A percentile compares a stretch with the other conserved stretches of the same genome.
These are phyloP conservation scores for Copidosoma floridanum DNA, from an alignment of 1,140 invertebrate species.

Conservation along the genomic window DNA sequence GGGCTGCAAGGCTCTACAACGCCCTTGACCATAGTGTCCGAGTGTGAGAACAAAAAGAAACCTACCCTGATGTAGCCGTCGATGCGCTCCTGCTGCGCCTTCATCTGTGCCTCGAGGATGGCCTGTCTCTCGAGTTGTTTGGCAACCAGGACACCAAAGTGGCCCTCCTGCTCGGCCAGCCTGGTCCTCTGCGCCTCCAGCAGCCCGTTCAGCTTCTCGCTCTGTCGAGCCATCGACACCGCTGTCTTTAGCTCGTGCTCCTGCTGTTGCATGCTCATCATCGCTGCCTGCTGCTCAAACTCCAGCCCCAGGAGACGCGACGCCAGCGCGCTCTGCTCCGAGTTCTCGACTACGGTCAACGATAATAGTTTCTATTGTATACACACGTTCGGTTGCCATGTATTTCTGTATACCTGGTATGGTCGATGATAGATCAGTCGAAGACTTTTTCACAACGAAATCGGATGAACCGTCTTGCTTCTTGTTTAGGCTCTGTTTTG, in stretches of 20 bases:
- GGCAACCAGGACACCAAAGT: conserved; percentile 43
- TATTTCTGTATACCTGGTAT: no score
- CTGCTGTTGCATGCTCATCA: conserved; percentile 46
- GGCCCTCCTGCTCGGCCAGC: conserved; percentile 42
- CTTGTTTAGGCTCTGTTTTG: no score
- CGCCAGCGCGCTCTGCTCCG: conserved; percentile 9
- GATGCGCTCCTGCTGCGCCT: conserved; percentile 47
- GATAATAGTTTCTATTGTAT: neutral
- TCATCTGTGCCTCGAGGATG: conserved; percentile 46
- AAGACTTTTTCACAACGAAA: no score
- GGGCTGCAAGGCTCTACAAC: conserved; percentile 31
- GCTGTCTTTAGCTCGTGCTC: conserved; percentile 43
- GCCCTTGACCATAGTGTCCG: no score
- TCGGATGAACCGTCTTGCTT: no score
- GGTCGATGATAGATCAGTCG: no score
- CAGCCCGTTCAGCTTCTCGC: conserved; percentile 38
- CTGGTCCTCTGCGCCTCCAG: conserved; percentile 38
- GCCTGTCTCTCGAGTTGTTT: conserved; percentile 44
- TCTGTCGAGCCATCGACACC: conserved; percentile 42
- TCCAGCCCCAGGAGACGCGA: conserved; percentile 34
- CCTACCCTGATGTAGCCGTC: conserved; percentile 45
- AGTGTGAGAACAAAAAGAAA: neutral
- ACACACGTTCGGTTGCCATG: no score
- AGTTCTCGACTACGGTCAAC: neutral
- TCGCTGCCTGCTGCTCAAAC: conserved; percentile 40